Percentiles rank a stretch among this genome's conserved stretches.
phyloP scores from a whole-genome alignment of 1,140 invertebrate species.

The Cydia pomonella region DNA sequence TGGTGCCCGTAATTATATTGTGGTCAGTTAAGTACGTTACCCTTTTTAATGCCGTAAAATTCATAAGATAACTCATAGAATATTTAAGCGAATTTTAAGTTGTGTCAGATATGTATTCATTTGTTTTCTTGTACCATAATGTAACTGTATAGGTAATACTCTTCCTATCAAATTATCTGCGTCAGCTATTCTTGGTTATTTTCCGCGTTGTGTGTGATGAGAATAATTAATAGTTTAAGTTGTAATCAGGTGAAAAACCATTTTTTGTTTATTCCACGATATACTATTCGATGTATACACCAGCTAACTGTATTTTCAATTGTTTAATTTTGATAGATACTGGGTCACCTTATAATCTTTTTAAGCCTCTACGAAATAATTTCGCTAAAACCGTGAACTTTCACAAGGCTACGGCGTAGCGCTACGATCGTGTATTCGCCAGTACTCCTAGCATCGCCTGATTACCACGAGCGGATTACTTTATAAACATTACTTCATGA shows the following conservation, averaged over 20 bases:
- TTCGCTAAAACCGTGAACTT: background rate
- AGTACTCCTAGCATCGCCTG: too few relatives aligned
- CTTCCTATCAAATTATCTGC: background rate
- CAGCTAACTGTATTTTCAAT: too few relatives aligned
- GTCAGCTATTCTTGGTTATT: too few relatives aligned
- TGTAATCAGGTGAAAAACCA: too few relatives aligned
- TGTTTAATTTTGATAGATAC: too few relatives aligned
- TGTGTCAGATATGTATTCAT: background rate
- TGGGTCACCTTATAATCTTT: too few relatives aligned
- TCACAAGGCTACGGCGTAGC: background rate
- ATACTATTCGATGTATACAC: too few relatives aligned
- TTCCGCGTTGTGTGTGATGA: too few relatives aligned
- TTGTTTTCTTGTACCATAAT: background rate
- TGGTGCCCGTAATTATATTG: constrained; percentile 48
- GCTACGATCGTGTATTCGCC: background rate
- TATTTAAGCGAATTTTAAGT: background rate
- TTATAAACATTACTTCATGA: too few relatives aligned
- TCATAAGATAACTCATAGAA: constrained; percentile 8
- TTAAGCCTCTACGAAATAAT: background rate
- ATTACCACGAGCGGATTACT: too few relatives aligned
- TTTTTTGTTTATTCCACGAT: too few relatives aligned
- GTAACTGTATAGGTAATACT: background rate
- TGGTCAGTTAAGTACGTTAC: constrained; percentile 39
- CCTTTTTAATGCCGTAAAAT: constrained; percentile 48
- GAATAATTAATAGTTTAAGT: too few relatives aligned